These are phyloP conservation scores for Larimichthys polyactis DNA, from an alignment of 2,113 vertebrate genomes.

Conservation along the genomic window DNA sequence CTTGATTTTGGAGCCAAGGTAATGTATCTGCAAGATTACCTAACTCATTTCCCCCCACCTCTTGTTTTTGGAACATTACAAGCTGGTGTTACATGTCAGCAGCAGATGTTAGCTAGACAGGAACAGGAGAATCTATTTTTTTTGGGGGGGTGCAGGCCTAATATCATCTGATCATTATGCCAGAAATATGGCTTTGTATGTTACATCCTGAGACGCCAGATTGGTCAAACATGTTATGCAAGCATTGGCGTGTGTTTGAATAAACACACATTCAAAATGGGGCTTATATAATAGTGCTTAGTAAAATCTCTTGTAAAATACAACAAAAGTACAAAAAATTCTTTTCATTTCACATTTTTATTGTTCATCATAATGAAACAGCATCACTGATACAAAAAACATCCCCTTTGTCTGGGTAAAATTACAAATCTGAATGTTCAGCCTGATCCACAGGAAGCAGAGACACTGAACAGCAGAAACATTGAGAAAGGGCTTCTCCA, in stretches of 20 bases:
- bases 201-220: conserved; percentile 10
- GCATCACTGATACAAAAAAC: conserved; percentile 81
- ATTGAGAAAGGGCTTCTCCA: conserved; percentile 52
- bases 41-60: conserved; percentile 13
- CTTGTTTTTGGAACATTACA: conserved; percentile 54
- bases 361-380: conserved; percentile 82
- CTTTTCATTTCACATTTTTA: conserved; percentile 78
- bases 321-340: background rate
- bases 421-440: conserved; percentile 73
- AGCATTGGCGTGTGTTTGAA: conserved; percentile 3
- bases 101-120: conserved; percentile 55
- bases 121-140: conserved; percentile 38
- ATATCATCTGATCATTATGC: conserved; percentile 36
- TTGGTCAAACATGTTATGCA: conserved; percentile 34
- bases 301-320: background rate
- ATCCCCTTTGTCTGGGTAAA: conserved; percentile 68
- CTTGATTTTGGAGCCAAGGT: background rate
- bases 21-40: conserved; percentile 18
- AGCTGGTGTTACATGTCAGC: conserved; percentile 65
- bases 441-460: conserved; percentile 69
- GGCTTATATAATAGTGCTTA: background rate
- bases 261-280: background rate
- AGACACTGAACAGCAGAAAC: conserved; percentile 57
- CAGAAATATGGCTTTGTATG: conserved; percentile 39
- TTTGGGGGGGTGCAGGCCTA: conserved; percentile 20